Evolutionary conservation across 2,888 invertebrate genomes (phyloP).

Genomic region (Scelioninae gen. 1): DNA sequence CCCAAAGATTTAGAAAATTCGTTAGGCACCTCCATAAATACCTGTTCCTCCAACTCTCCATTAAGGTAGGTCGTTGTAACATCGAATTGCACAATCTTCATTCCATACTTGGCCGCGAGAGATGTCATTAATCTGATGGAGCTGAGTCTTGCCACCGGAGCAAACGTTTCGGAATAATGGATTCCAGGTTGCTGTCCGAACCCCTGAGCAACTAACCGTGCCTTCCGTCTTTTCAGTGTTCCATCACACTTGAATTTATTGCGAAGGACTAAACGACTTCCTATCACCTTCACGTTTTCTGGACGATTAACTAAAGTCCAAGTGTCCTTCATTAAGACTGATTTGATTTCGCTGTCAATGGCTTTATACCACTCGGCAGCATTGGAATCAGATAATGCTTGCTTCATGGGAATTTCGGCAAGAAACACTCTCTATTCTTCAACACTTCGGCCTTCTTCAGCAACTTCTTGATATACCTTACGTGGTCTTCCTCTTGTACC

Average conservation of each 20-base stretch:
- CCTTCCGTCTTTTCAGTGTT: not conserved
- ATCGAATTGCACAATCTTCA: not conserved
- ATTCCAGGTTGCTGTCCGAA: conserved; percentile 17
- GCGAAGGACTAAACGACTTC: conserved; percentile 9
- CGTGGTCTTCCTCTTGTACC: conserved; percentile 28
- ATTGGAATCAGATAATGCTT: not conserved
- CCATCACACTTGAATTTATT: conserved; percentile 13
- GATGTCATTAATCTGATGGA: not conserved
- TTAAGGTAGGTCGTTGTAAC: conserved; percentile 13
- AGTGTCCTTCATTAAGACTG: conserved; percentile 46
- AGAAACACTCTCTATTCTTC: not conserved
- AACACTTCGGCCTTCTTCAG: not conserved
- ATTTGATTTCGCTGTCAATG: not conserved
- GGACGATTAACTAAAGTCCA: conserved; percentile 17
- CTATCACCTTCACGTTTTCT: not conserved
- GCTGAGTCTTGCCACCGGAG: conserved; percentile 27
- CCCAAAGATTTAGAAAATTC: no score
- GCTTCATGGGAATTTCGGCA: conserved; percentile 1
- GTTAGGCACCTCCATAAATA: no score
- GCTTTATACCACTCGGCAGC: conserved; percentile 13
- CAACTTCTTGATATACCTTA: conserved; percentile 7
- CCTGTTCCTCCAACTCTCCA: not conserved
- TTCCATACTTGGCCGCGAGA: not conserved
- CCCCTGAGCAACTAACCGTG: conserved; percentile 22
- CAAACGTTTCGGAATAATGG: not conserved